Evolutionary conservation across 1,140 invertebrate genomes (phyloP).

Genomic region (Drosophila kanapiae): DNA sequence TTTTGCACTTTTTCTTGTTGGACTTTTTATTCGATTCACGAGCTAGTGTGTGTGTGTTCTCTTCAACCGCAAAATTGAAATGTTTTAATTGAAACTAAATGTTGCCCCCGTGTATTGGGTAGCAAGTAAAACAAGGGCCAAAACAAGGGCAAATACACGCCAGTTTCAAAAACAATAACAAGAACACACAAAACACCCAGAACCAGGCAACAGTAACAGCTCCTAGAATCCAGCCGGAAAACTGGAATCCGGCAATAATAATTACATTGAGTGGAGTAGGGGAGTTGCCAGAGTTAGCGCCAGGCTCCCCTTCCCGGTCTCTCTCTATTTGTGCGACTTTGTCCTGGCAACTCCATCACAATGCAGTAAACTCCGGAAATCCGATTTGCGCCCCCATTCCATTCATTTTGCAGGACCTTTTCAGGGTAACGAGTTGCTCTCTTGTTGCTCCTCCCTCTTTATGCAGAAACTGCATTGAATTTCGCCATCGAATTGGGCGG

Average conservation of each 20-base stretch:
- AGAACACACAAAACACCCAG: conserved; percentile 35
- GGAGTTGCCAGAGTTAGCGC: conserved; percentile 1
- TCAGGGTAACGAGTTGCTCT: not conserved
- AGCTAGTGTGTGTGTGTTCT: conserved; percentile 25
- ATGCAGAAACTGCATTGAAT: conserved; percentile 31
- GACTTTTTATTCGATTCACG: conserved; percentile 30
- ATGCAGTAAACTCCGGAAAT: conserved; percentile 50
- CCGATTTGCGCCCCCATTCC: conserved; percentile 34
- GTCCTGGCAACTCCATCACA: conserved; percentile 47
- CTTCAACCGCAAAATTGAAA: conserved; percentile 72
- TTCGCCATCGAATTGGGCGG: conserved; percentile 10
- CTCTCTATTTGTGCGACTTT: conserved; percentile 39
- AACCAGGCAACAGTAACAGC: not conserved
- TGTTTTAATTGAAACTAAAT: conserved; percentile 82
- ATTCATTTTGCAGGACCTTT: conserved; percentile 24
- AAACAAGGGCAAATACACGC: conserved; percentile 37
- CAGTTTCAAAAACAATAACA: conserved; percentile 43
- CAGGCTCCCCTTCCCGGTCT: conserved; percentile 1
- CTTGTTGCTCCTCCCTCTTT: conserved; percentile 11
- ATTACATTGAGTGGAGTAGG: conserved; percentile 32
- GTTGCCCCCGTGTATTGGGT: conserved; percentile 70
- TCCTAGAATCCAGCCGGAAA: conserved; percentile 30
- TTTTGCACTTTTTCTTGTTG: conserved; percentile 31
- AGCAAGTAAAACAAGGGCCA: conserved; percentile 69
- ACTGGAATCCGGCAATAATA: conserved; percentile 47